These are phyloP conservation scores for Cyrtonyx montezumae DNA, from an alignment of 2,113 vertebrate species.

Conservation along the genomic window DNA sequence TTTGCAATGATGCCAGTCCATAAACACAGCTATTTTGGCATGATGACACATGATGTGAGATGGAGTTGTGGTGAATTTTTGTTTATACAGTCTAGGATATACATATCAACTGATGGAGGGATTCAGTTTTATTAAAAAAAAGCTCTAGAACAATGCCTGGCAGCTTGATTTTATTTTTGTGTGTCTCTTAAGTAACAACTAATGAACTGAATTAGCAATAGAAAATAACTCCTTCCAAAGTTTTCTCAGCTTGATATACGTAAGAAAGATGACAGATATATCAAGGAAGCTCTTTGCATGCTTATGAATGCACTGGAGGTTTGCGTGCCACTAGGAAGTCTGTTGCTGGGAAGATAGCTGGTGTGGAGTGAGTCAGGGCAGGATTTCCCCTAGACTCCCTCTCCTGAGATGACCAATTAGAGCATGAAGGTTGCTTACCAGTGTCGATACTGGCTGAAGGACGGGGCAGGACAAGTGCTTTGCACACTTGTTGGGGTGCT, in stretches of 20 bases:
- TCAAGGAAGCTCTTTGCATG: slow-evolving; percentile 57
- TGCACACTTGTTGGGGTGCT: not conserved
- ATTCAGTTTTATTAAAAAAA: not conserved
- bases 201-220: slow-evolving; percentile 62
- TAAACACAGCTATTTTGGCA: slow-evolving; percentile 63
- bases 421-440: not conserved
- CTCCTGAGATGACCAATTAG: slow-evolving; percentile 11
- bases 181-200: slow-evolving; percentile 30
- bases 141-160: slow-evolving; percentile 45
- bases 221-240: slow-evolving; percentile 52
- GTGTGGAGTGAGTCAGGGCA: slow-evolving; percentile 54
- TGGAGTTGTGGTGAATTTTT: not conserved
- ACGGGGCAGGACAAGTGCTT: not conserved
- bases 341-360: slow-evolving; percentile 65
- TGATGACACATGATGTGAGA: not conserved
- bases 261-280: slow-evolving; percentile 65
- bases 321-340: slow-evolving; percentile 61
- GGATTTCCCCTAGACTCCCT: slow-evolving; percentile 30
- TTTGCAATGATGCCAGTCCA: slow-evolving; percentile 1
- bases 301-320: slow-evolving; percentile 17
- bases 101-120: not conserved
- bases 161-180: not conserved
- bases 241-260: slow-evolving; percentile 7
- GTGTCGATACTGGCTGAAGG: slow-evolving; percentile 1
- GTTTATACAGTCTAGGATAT: not conserved